Percentiles rank a stretch among this genome's conserved stretches.
Evolutionary conservation across 2,797 vertebrate genomes (phyloP).

Genomic region (Lophura swinhoii): DNA sequence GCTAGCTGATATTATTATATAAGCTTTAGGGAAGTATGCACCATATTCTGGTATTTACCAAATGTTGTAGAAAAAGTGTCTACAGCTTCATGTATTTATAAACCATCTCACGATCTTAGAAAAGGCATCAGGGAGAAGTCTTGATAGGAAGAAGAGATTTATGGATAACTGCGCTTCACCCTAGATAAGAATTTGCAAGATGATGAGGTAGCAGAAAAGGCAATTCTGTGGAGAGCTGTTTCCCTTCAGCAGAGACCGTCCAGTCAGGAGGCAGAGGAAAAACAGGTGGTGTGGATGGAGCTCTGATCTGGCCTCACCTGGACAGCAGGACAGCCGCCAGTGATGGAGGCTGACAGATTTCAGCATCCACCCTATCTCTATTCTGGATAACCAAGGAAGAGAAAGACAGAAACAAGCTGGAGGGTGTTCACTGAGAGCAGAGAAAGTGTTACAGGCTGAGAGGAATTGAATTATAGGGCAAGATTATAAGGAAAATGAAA

Average conservation of each 20-base stretch:
- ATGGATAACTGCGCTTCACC: not conserved
- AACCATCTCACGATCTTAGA: not conserved
- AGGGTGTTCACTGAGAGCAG: not conserved
- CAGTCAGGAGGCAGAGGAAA: not conserved
- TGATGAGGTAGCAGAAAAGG: constrained; percentile 11
- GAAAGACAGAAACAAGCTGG: not conserved
- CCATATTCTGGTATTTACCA: constrained; percentile 1
- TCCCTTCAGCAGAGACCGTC: not conserved
- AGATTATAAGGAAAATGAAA: constrained; percentile 21
- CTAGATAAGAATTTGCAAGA: constrained; percentile 5
- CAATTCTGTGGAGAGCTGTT: not conserved
- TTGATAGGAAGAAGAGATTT: constrained; percentile 17
- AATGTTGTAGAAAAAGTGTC: not conserved
- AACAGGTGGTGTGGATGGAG: not conserved
- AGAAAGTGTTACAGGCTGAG: not conserved
- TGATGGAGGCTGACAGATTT: not conserved
- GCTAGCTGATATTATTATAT: not conserved
- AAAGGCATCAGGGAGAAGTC: not conserved
- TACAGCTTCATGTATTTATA: not conserved
- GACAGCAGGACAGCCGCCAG: not conserved
- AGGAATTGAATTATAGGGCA: not conserved
- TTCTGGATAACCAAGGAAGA: not conserved
- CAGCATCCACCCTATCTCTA: not conserved
- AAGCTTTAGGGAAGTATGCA: not conserved
- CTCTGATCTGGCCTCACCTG: not conserved